Conservation (phyloP, 2,888 invertebrate species). For the Smittia sp. region DNA sequence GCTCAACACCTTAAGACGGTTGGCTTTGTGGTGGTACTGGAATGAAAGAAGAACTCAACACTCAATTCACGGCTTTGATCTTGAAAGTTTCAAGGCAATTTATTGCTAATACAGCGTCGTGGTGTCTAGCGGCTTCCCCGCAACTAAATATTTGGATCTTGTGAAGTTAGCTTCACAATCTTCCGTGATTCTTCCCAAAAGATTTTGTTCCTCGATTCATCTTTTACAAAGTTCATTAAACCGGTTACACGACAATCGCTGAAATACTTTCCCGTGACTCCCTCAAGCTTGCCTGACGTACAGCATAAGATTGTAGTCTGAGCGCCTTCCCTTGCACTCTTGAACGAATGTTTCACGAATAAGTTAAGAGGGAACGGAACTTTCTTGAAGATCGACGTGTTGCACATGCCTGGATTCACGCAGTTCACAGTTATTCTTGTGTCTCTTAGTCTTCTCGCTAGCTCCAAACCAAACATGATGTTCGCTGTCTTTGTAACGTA, state of each 20-base stretch:
- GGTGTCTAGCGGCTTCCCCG: neutral
- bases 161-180: constrained; percentile 19
- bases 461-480: constrained; percentile 31
- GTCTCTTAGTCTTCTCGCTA: constrained; percentile 19
- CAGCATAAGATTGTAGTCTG: constrained; percentile 29
- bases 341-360: constrained; percentile 25
- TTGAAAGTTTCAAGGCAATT: neutral
- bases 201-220: neutral
- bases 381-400: constrained; percentile 37
- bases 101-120: neutral
- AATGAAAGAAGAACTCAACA: neutral
- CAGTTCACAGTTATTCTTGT: neutral
- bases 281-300: neutral
- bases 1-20: neutral
- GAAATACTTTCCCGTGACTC: constrained; percentile 29
- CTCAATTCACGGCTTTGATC: neutral
- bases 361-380: constrained; percentile 37
- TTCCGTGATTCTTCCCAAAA: constrained; percentile 40
- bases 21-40: neutral
- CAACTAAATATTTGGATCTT: constrained; percentile 11
- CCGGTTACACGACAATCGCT: constrained; percentile 25
- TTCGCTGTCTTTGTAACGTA: constrained; percentile 37
- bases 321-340: constrained; percentile 35
- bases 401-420: constrained; percentile 32
- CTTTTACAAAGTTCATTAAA: neutral